A percentile compares a stretch with the other conserved stretches of the same genome.
Evolutionary conservation across 2,888 invertebrate species (phyloP).

Genomic region (Artemia sinica): DNA sequence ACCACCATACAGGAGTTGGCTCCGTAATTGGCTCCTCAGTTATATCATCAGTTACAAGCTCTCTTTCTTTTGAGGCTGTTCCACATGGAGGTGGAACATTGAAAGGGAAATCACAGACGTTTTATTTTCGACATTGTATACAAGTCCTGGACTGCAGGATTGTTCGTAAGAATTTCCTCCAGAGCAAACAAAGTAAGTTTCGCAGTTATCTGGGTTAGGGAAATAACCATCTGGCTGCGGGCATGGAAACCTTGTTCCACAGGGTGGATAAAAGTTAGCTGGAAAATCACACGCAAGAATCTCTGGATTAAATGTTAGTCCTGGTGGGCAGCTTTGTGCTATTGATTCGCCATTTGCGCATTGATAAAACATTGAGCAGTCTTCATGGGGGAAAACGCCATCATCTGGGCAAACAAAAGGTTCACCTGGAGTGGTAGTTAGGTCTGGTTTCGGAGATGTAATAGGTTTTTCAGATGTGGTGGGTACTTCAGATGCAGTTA

Average conservation of each 20-base stretch:
- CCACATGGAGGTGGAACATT: background rate
- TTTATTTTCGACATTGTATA: background rate
- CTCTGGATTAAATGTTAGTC: background rate
- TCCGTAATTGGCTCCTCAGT: background rate
- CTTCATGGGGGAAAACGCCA: background rate
- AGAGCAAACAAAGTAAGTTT: background rate
- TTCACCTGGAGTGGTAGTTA: background rate
- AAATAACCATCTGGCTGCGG: background rate
- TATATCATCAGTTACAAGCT: background rate
- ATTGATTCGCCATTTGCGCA: background rate
- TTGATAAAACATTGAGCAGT: conserved; percentile 7
- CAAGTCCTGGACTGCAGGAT: background rate
- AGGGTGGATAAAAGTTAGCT: conserved; percentile 3
- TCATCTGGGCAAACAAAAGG: background rate
- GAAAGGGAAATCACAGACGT: conserved; percentile 1
- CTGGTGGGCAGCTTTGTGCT: background rate
- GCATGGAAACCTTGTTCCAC: background rate
- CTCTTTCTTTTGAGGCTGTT: conserved; percentile 10
- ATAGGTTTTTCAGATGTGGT: background rate
- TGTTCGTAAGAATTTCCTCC: conserved; percentile 2
- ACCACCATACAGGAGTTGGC: conserved; percentile 13
- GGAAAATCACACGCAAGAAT: background rate
- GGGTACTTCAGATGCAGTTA: background rate
- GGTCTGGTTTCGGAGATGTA: background rate
- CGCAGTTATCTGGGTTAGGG: background rate